Evolutionary conservation across 37 sponge, comb jelly and placozoan species (phyloP).

Genomic region (Petrosia ficiformis): DNA sequence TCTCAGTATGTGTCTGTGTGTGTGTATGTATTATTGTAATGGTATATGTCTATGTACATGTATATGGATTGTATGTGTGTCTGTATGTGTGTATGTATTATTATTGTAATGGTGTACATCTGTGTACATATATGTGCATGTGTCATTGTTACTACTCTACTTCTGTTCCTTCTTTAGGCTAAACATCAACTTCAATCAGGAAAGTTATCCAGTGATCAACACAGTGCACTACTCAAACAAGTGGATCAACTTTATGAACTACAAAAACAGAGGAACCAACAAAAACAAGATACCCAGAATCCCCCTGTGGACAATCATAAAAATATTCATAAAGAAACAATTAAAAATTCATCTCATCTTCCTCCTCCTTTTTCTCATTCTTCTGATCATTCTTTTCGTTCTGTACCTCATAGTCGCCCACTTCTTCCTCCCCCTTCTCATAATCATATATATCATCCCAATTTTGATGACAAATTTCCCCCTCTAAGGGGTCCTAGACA

Average conservation of each 20-base stretch:
- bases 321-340: not conserved
- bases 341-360: not conserved
- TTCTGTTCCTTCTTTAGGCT: slow-evolving; percentile 13
- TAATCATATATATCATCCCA: not conserved
- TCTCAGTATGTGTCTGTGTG: no score
- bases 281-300: not conserved
- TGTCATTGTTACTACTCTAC: no score
- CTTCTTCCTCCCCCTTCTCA: slow-evolving; percentile 11
- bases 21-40: no score
- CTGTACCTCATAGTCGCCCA: slow-evolving; percentile 1
- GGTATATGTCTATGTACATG: no score
- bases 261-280: slow-evolving; percentile 13
- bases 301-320: not conserved
- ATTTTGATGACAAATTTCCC: not conserved
- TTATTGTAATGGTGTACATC: no score
- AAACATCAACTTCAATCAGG: slow-evolving; percentile 22
- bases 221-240: slow-evolving; percentile 20
- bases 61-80: no score
- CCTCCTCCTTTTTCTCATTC: no score
- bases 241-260: slow-evolving; percentile 42
- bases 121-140: no score
- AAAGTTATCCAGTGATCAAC: slow-evolving; percentile 22
- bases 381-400: no score
- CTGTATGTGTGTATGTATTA: no score
- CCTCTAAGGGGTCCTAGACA: not conserved